A percentile compares a stretch with the other conserved stretches of the same genome.
Evolutionary conservation across 2,113 vertebrate genomes (phyloP).

Genomic region (Numenius arquata): DNA sequence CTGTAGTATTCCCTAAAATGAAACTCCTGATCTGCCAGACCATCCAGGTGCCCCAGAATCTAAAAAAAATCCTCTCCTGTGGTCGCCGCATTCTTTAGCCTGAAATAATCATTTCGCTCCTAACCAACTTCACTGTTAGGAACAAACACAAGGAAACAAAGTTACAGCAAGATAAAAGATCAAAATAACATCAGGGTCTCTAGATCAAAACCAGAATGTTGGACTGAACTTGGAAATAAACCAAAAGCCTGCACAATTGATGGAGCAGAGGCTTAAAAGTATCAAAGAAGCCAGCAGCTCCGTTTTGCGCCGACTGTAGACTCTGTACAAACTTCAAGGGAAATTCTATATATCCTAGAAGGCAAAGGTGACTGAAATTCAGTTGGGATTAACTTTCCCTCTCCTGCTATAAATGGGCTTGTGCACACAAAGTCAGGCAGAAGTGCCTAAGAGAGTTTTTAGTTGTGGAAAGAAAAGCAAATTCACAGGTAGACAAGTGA

Average conservation of each 20-base stretch:
- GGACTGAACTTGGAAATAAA: conserved; percentile 38
- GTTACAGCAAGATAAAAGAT: conserved; percentile 35
- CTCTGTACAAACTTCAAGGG: conserved; percentile 42
- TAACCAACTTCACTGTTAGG: not conserved
- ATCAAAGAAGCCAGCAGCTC: conserved; percentile 25
- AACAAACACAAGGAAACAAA: conserved; percentile 29
- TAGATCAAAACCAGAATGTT: conserved; percentile 39
- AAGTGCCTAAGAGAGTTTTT: not conserved
- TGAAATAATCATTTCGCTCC: not conserved
- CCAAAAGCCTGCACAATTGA: conserved; percentile 36
- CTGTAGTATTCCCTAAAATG: not conserved
- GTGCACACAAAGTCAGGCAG: not conserved
- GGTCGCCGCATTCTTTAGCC: not conserved
- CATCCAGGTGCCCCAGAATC: not conserved
- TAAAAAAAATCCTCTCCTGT: not conserved
- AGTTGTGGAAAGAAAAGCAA: not conserved
- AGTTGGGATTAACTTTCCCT: not conserved
- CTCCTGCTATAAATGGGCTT: not conserved
- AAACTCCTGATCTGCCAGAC: not conserved
- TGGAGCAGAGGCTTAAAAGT: conserved; percentile 30
- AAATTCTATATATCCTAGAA: conserved; percentile 30
- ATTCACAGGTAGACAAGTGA: not conserved
- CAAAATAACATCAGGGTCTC: conserved; percentile 54
- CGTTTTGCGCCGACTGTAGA: not conserved
- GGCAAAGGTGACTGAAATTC: conserved; percentile 46